These are phyloP conservation scores for Oceanites oceanicus DNA, from an alignment of 2,113 vertebrate species.

Conservation along the genomic window DNA sequence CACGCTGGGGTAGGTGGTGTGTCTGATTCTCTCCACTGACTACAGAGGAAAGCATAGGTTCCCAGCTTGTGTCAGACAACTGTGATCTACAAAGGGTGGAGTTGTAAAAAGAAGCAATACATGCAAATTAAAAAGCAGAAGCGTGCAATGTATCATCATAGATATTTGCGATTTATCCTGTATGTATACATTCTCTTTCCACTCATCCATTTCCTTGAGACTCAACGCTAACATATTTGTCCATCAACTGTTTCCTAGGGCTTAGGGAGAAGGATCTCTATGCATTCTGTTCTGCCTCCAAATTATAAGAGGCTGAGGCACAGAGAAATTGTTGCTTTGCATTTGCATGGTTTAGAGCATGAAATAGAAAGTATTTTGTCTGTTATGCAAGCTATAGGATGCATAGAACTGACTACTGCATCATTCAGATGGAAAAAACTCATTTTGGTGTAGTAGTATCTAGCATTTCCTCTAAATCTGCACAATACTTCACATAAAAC, in stretches of 20 bases:
- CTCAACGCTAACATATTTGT: not conserved
- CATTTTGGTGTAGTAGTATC: not conserved
- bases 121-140: not conserved
- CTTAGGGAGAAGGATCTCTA: not conserved
- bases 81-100: not conserved
- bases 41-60: not conserved
- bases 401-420: not conserved
- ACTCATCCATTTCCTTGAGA: not conserved
- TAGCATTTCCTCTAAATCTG: not conserved
- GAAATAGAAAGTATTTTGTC: not conserved
- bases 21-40: not conserved
- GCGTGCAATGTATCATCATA: not conserved
- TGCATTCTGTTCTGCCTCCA: not conserved
- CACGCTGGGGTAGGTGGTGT: not conserved
- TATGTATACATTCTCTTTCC: not conserved
- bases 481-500: not conserved
- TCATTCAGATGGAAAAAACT: not conserved
- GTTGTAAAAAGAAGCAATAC: not conserved
- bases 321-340: not conserved
- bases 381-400: not conserved
- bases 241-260: not conserved
- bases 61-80: not conserved
- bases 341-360: not conserved
- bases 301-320: not conserved
- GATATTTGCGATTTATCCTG: not conserved